Base-by-base conservation (phyloP, 2,797 vertebrate genomes). In the Tolypeutes matacus region DNA sequence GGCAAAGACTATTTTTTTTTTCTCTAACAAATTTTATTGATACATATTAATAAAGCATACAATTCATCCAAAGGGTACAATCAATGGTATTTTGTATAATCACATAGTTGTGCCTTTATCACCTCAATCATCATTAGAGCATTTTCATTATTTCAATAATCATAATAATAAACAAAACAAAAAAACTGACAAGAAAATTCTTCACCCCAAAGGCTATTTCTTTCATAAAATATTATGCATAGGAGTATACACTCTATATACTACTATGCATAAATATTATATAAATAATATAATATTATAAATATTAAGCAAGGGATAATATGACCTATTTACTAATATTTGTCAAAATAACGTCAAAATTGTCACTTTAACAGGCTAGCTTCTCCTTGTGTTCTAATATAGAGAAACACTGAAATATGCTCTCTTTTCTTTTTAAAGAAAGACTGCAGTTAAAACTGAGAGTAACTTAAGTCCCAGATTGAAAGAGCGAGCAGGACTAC, bases 291-390 rank as follows among this genome's bases (percentile, higher is more conserved):
- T 46, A 46, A 46, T 46, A 62, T 77, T 88, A 81, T 91, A 97
- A 96, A 95, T 96, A 98, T 92, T 97, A 1, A 91, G 88, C 58
- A 76, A 90, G 92, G 83, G 82, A 96, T 88, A 95, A 62, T 92
- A 72, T 27, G 89, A 93, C 36, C 64, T 75, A 84, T 65, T 91
- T 96, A 97, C 91, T 90, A 93, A 75, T 72, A 76, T 92, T 95
- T 94, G 89, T 81, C 81, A 39, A 87, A 20, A 23, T 46, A 95
- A 39, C 56, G 82, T 86, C 70, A 53, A 25, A 91, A 89, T 49
- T 76, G 64, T 36, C 36, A 78, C 27, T 84, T 85, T 58, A 88
- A 70, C 75, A 95, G 49, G 27, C 31, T 69, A 18, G n/a, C n/a
- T 17, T 84, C 42, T 39, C 49, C 69, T 77, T 18, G 20, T 4